These are phyloP conservation scores for Drosophila saltans DNA, from an alignment of 1,140 invertebrate genomes.

Conservation along the genomic window DNA sequence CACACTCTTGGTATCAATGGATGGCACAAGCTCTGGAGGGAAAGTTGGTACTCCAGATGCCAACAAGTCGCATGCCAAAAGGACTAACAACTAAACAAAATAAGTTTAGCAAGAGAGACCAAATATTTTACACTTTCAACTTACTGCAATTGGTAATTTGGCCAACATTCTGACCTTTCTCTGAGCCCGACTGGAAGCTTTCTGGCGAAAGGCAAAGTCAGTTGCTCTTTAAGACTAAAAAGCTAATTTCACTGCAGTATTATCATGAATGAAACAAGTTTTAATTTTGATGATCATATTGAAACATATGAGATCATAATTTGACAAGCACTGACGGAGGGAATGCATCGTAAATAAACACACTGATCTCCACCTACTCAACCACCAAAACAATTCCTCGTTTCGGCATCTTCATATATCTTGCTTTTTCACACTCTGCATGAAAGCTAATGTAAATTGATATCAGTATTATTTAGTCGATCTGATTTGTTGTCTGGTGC, in stretches of 20 bases:
- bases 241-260: too few relatives aligned
- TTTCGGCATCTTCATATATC: too few relatives aligned
- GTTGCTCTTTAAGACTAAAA: slow-evolving; percentile 18
- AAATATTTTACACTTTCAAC: background rate
- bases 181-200: slow-evolving; percentile 27
- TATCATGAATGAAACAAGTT: background rate
- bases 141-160: slow-evolving; percentile 25
- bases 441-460: too few relatives aligned
- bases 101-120: background rate
- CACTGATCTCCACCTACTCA: too few relatives aligned
- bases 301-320: too few relatives aligned
- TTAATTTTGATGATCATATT: too few relatives aligned
- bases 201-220: background rate
- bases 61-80: slow-evolving; percentile 17
- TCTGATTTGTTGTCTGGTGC: too few relatives aligned
- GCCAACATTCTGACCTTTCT: slow-evolving; percentile 36
- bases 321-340: too few relatives aligned
- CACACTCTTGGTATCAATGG: background rate
- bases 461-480: too few relatives aligned
- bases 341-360: too few relatives aligned
- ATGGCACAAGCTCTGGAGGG: slow-evolving; percentile 20
- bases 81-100: slow-evolving; percentile 18
- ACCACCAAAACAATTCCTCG: too few relatives aligned
- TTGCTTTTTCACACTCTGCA: too few relatives aligned
- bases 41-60: background rate